These are phyloP conservation scores for Calosoma granatense DNA, from an alignment of 1,140 invertebrate species.

Conservation along the genomic window DNA sequence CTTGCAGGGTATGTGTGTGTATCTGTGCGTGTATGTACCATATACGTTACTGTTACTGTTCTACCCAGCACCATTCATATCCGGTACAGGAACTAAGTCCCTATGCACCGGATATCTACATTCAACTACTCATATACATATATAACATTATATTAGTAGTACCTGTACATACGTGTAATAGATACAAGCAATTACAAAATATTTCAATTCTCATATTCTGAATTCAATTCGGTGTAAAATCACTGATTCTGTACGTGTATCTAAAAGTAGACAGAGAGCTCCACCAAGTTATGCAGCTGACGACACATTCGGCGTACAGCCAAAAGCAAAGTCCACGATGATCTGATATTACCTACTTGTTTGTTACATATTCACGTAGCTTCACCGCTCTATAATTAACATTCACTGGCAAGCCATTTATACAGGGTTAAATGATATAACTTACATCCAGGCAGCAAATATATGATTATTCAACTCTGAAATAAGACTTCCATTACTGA, in stretches of 20 bases:
- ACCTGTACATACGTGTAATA: too few relatives aligned
- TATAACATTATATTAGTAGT: too few relatives aligned
- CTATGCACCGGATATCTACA: too few relatives aligned
- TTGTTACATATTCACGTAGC: not conserved
- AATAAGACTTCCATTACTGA: constrained; percentile 4
- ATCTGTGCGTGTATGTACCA: not conserved
- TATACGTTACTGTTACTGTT: not conserved
- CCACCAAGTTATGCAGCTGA: not conserved
- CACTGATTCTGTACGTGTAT: too few relatives aligned
- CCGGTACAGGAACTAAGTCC: too few relatives aligned
- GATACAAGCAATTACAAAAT: too few relatives aligned
- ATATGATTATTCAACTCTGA: too few relatives aligned
- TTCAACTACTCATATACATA: too few relatives aligned
- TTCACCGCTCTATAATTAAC: not conserved
- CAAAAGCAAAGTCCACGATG: constrained; percentile 1
- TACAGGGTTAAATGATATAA: too few relatives aligned
- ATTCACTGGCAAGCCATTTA: not conserved
- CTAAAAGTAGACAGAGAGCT: constrained; percentile 4
- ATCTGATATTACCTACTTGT: not conserved
- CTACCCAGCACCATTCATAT: too few relatives aligned
- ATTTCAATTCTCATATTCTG: too few relatives aligned
- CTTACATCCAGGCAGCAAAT: not conserved
- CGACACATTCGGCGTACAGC: not conserved
- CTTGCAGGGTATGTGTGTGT: constrained; percentile 1
- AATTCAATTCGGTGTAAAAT: too few relatives aligned